A percentile compares a stretch with the other conserved stretches of the same genome.
phyloP scores from a whole-genome alignment of 2,797 vertebrate species.

The Falco peregrinus region DNA sequence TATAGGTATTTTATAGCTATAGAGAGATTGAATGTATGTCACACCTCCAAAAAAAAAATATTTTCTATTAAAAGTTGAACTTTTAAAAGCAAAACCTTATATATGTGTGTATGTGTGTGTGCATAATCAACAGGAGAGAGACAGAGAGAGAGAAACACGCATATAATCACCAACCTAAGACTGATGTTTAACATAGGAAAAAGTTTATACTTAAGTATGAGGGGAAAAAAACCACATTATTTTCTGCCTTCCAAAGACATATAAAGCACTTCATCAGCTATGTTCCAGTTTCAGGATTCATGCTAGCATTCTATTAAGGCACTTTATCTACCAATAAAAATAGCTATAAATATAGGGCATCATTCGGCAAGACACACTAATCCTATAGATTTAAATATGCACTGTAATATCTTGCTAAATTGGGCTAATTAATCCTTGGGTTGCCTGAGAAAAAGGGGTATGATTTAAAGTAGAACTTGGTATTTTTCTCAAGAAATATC shows the following conservation, averaged over 20 bases:
- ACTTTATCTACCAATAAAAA: slow-evolving; percentile 1
- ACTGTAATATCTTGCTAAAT: not conserved
- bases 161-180: not conserved
- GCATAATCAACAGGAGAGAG: not conserved
- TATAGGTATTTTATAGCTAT: not conserved
- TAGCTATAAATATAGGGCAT: slow-evolving; percentile 2
- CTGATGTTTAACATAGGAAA: not conserved
- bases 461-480: not conserved
- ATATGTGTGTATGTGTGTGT: rapidly evolving
- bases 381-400: slow-evolving; percentile 22
- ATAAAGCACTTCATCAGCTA: not conserved
- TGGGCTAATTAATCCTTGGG: not conserved
- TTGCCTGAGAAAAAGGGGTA: not conserved
- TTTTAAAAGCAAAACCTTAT: not conserved
- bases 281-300: not conserved
- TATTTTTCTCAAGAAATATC: slow-evolving; percentile 6
- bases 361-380: slow-evolving; percentile 3
- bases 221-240: not conserved
- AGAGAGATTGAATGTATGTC: not conserved
- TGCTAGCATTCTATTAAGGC: not conserved
- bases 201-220: not conserved
- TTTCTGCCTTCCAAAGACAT: not conserved
- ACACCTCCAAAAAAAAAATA: rapidly evolving
- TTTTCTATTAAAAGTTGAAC: not conserved
- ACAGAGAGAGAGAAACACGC: not conserved